Conservation (phyloP, 2,797 vertebrate species). For the Sebastes taczanowskii region DNA sequence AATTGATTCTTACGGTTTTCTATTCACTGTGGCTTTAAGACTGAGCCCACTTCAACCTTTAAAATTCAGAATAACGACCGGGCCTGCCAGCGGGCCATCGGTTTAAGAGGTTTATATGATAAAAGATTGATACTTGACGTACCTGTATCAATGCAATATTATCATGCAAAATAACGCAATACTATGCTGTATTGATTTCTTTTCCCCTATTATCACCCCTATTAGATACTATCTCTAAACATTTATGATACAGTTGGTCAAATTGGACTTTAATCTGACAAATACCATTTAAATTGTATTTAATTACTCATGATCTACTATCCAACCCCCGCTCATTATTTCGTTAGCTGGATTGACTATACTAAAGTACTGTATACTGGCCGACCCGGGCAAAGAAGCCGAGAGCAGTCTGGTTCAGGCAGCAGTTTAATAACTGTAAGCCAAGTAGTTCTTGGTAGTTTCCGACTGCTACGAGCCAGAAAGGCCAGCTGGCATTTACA, state of each 20-base stretch:
- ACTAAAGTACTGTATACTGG: not conserved
- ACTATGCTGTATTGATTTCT: no score
- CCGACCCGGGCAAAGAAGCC: not conserved
- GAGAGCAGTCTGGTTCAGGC: not conserved
- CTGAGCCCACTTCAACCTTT: no score
- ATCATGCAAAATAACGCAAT: no score
- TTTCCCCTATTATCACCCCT: no score
- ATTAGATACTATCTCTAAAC: not conserved
- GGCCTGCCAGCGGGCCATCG: accelerated
- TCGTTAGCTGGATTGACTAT: not conserved
- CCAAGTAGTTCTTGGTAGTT: slow-evolving; percentile 71
- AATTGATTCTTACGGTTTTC: no score
- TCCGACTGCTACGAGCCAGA: slow-evolving; percentile 61
- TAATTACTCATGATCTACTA: not conserved
- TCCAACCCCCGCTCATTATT: not conserved
- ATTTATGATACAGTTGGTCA: not conserved
- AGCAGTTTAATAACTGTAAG: slow-evolving; percentile 10
- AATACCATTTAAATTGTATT: not conserved
- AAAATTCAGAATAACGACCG: no score
- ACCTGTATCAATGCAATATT: accelerated
- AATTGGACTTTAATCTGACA: not conserved
- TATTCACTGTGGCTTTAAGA: no score
- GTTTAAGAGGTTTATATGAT: no score
- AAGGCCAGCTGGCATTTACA: slow-evolving; percentile 72
- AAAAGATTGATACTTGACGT: no score